Evolutionary conservation across 2,797 vertebrate genomes (phyloP).

Genomic region (Simalia tracyae): DNA sequence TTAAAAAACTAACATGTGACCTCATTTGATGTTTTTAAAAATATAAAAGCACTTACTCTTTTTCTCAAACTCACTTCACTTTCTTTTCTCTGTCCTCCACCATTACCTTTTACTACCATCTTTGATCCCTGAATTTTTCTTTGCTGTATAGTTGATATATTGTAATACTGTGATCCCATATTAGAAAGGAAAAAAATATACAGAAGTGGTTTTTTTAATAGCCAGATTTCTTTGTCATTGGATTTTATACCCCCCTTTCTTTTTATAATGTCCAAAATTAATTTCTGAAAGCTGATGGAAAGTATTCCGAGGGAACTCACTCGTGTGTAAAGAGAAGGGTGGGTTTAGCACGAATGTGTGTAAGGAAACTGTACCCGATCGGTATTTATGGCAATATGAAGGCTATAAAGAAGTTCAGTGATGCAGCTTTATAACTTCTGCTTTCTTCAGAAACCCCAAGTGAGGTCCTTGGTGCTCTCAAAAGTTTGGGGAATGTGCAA

Average conservation of each 20-base stretch:
- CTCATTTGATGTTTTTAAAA: slow-evolving; percentile 68
- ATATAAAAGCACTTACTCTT: slow-evolving; percentile 61
- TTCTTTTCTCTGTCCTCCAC: not conserved
- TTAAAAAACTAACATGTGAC: slow-evolving; percentile 67
- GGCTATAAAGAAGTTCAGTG: slow-evolving; percentile 70
- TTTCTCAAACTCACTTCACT: slow-evolving; percentile 48
- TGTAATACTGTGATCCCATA: slow-evolving; percentile 43
- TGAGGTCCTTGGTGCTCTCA: slow-evolving; percentile 82
- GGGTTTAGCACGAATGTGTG: slow-evolving; percentile 41
- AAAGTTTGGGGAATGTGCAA: slow-evolving; percentile 89
- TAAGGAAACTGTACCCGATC: slow-evolving; percentile 62
- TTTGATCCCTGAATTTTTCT: slow-evolving; percentile 63
- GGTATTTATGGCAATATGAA: slow-evolving; percentile 68
- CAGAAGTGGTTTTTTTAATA: slow-evolving; percentile 17
- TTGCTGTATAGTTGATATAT: slow-evolving; percentile 55
- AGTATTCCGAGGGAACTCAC: slow-evolving; percentile 62
- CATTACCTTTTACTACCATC: slow-evolving; percentile 56
- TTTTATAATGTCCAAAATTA: slow-evolving; percentile 50
- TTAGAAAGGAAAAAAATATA: slow-evolving; percentile 45
- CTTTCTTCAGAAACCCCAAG: slow-evolving; percentile 80
- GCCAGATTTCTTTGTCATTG: slow-evolving; percentile 63
- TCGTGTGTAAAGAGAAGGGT: slow-evolving; percentile 41
- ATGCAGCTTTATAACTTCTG: slow-evolving; percentile 73
- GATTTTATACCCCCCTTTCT: slow-evolving; percentile 30
- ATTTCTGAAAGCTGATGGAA: slow-evolving; percentile 64